A percentile compares a stretch with the other conserved stretches of the same genome.
These are phyloP conservation scores for Dasypogon diadema DNA, from an alignment of 2,888 invertebrate genomes.

Conservation along the genomic window DNA sequence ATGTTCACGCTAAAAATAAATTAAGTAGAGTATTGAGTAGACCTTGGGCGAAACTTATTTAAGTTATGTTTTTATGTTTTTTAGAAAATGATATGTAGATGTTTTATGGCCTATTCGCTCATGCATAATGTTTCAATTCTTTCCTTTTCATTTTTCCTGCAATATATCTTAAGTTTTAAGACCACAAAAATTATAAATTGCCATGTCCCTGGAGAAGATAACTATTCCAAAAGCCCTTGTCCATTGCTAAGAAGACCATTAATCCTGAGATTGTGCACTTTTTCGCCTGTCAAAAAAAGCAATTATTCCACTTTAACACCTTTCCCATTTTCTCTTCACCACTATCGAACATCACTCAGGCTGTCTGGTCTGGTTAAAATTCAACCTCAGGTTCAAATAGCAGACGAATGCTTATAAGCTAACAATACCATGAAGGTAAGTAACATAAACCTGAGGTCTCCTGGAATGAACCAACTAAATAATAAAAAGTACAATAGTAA, in stretches of 20 bases:
- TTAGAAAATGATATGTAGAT: too few relatives aligned
- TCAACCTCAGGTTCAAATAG: conserved; percentile 12
- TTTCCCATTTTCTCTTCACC: conserved; percentile 53
- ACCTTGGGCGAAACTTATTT: too few relatives aligned
- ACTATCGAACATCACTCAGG: conserved; percentile 51
- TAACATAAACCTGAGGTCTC: conserved; percentile 23
- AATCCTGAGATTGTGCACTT: conserved; percentile 43
- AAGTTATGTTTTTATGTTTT: too few relatives aligned
- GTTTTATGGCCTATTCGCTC: background rate
- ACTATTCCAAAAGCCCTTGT: conserved; percentile 36
- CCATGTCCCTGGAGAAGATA: conserved; percentile 22
- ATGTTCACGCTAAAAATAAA: too few relatives aligned
- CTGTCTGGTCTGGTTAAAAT: conserved; percentile 38
- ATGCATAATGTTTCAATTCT: background rate
- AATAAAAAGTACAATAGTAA: conserved; percentile 40
- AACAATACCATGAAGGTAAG: conserved; percentile 28
- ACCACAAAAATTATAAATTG: conserved; percentile 35
- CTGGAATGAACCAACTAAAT: conserved; percentile 6
- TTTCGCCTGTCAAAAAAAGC: conserved; percentile 43
- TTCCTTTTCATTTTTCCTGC: background rate
- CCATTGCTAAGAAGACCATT: conserved; percentile 22
- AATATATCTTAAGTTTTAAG: conserved; percentile 43
- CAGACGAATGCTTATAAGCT: conserved; percentile 19
- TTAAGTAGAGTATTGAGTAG: too few relatives aligned
- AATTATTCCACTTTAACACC: conserved; percentile 50